Evolutionary conservation across 2,888 invertebrate species (phyloP).

Genomic region (Phaonia tiefii): DNA sequence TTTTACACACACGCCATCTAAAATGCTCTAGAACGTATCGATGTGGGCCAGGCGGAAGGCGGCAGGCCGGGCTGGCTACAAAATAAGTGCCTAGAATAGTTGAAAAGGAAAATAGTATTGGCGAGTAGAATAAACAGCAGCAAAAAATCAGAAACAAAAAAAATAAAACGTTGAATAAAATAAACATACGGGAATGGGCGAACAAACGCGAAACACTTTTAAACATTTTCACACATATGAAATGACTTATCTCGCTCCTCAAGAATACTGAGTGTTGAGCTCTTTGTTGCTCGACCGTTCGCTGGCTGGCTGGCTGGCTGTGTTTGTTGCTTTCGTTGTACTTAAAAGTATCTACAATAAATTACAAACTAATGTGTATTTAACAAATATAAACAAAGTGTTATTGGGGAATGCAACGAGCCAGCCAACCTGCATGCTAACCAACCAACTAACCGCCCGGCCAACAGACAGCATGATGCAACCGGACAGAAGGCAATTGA

Average conservation of each 20-base stretch:
- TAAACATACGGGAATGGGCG: neutral
- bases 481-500: neutral
- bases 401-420: neutral
- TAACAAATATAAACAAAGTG: constrained; percentile 31
- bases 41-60: neutral
- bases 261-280: neutral
- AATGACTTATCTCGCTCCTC: constrained; percentile 29
- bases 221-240: constrained; percentile 38
- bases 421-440: neutral
- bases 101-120: neutral
- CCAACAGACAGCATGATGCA: neutral
- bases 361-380: constrained; percentile 41
- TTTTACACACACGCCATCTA: too few species aligned
- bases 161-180: neutral
- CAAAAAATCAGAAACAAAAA: neutral
- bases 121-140: neutral
- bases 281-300: constrained; percentile 3
- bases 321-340: constrained; percentile 1
- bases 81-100: constrained; percentile 11
- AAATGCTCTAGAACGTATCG: neutral
- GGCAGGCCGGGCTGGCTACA: neutral
- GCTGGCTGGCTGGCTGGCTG: neutral
- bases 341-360: constrained; percentile 33
- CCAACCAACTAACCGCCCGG: neutral
- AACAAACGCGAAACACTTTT: constrained; percentile 6